phyloP scores from a whole-genome alignment of 2,113 vertebrate genomes.

The Theristicus caerulescens region DNA sequence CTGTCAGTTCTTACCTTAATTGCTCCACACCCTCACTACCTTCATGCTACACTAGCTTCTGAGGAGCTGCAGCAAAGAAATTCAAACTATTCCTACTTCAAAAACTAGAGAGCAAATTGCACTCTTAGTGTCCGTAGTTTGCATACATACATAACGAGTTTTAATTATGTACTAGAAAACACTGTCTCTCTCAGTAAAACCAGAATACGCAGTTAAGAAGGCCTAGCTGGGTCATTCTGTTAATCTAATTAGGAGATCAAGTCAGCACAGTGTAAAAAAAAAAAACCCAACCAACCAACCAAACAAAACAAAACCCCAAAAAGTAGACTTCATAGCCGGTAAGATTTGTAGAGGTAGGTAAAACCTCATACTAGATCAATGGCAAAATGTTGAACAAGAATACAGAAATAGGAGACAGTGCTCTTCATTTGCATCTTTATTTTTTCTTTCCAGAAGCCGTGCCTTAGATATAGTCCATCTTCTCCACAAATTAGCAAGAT shows the following conservation, averaged over 20 bases:
- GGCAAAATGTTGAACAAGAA: not conserved
- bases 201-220: not conserved
- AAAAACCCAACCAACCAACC: not conserved
- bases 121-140: not conserved
- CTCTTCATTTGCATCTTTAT: not conserved
- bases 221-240: not conserved
- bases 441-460: not conserved
- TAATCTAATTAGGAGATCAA: constrained; percentile 15
- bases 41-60: not conserved
- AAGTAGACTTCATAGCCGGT: not conserved
- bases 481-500: not conserved
- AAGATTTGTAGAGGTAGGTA: not conserved
- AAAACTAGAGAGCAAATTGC: not conserved
- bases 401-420: not conserved
- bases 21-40: not conserved
- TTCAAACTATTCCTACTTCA: not conserved
- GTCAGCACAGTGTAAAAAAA: not conserved
- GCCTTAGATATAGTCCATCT: not conserved
- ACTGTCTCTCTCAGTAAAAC: not conserved
- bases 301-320: not conserved
- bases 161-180: not conserved
- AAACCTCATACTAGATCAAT: not conserved
- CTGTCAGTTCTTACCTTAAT: not conserved
- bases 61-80: not conserved
- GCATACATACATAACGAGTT: not conserved